Evolutionary conservation across 2,113 vertebrate genomes (phyloP), one percentile per base, ranked within the genome.

Genomic region (Leuciscus idus): DNA sequence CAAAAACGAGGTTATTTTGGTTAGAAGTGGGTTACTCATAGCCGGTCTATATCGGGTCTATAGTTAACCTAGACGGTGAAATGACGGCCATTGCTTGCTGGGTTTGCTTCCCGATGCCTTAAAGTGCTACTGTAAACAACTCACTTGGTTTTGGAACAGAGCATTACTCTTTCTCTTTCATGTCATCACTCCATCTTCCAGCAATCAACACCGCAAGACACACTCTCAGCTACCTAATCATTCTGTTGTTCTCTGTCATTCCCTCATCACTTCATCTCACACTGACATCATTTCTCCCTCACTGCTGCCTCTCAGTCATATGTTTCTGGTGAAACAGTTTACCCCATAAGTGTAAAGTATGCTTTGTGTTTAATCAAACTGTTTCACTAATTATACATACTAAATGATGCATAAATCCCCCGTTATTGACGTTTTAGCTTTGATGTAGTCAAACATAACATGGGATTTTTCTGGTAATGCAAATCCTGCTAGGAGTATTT

Each of bases 101-200:
- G 33, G 33, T 33, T 43, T n/a, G 70, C 6, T 68, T 68, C 64
- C 30, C 8, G 2, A 66, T 33, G 13, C 28, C 12, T 66, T 39
- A 72, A 23, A 72, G 39, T 72, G 21, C 9, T 2, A 5, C 21
- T 11, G 39, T 73, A 74, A 74, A 74, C 72, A 74, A 15, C 11
- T n/a, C 11, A 15, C 39, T 74, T 48, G 72, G 23, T 74, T 48
- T 48, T 76, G 48, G 26, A 52, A 19, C 8, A 43, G 33, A 62
- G 10, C 43, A 11, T 50, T 28, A 66, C 39, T 81, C 26, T 81
- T 30, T 81, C 17, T 82, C 61, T 23, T 68, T 50, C n/a, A 6
- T 68, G 43, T 68, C n/a, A 82, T 82, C 80, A 33, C 46, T 81
- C 62, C 39, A 82, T 76, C 74, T 82, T 81, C 36, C 78, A 62